Evolutionary conservation across 2,113 vertebrate genomes (phyloP).

Genomic region (Daphoenositta chrysoptera): DNA sequence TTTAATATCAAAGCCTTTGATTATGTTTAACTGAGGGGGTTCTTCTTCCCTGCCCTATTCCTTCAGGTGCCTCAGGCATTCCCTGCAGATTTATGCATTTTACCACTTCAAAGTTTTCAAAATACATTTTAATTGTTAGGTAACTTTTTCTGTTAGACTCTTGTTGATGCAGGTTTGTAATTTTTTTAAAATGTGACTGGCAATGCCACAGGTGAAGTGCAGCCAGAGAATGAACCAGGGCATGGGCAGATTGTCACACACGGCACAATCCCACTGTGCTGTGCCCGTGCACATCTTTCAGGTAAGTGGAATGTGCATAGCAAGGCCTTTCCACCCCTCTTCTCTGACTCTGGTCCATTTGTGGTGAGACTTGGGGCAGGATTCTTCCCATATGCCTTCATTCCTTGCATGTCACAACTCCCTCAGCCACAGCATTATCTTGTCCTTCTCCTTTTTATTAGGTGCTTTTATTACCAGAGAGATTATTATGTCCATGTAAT

Average conservation of each 20-base stretch:
- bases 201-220: not conserved
- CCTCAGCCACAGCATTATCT: not conserved
- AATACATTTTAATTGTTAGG: slow-evolving; percentile 5
- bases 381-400: not conserved
- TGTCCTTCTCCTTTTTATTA: not conserved
- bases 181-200: not conserved
- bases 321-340: not conserved
- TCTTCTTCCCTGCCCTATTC: not conserved
- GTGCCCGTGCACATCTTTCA: not conserved
- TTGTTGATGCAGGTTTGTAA: not conserved
- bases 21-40: slow-evolving; percentile 26
- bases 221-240: not conserved
- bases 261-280: accelerated
- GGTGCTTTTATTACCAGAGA: not conserved
- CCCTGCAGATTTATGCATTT: slow-evolving; percentile 10
- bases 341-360: not conserved
- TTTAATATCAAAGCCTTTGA: slow-evolving; percentile 22
- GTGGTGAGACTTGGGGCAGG: not conserved
- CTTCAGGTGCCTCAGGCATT: not conserved
- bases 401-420: not conserved
- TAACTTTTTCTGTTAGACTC: not conserved
- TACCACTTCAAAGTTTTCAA: not conserved
- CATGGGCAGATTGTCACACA: not conserved
- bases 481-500: not conserved
- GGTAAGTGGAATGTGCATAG: not conserved